Conservation (phyloP, 2,113 vertebrate genomes). For the Apodemus speciosus region DNA sequence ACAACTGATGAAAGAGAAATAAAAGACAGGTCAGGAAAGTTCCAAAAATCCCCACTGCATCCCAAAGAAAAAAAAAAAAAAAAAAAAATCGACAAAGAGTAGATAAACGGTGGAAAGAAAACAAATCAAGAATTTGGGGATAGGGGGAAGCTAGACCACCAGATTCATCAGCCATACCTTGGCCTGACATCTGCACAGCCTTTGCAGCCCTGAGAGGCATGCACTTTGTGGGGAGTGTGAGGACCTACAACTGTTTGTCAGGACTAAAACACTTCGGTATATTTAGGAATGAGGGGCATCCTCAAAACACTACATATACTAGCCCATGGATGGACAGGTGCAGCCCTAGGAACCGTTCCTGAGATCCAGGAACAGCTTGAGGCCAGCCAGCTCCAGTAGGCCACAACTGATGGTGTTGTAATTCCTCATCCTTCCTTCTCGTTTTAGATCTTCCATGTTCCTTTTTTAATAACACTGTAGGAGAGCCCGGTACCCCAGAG, state of each 20-base stretch:
- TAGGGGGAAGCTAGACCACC: not conserved
- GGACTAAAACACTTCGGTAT: not conserved
- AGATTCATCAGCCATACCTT: not conserved
- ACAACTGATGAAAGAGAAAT: slow-evolving; percentile 57
- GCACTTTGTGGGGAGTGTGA: not conserved
- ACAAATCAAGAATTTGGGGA: slow-evolving; percentile 28
- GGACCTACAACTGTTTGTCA: not conserved
- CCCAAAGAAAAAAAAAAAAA: not conserved
- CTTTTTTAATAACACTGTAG: not conserved
- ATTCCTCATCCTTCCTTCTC: not conserved
- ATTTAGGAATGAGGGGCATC: not conserved
- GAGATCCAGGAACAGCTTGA: not conserved
- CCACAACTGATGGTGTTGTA: not conserved
- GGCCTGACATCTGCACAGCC: not conserved
- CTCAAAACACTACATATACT: not conserved
- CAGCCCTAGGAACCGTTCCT: not conserved
- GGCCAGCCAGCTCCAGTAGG: not conserved
- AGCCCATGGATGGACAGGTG: not conserved
- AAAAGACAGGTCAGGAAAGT: not conserved
- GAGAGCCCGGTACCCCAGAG: not conserved
- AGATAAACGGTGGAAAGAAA: not conserved
- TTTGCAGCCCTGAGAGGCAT: too few species aligned
- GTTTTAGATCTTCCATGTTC: not conserved
- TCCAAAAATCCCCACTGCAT: not conserved
- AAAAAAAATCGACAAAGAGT: not conserved